Conservation (phyloP, 2,113 vertebrate species). For the Montifringilla adamsi region DNA sequence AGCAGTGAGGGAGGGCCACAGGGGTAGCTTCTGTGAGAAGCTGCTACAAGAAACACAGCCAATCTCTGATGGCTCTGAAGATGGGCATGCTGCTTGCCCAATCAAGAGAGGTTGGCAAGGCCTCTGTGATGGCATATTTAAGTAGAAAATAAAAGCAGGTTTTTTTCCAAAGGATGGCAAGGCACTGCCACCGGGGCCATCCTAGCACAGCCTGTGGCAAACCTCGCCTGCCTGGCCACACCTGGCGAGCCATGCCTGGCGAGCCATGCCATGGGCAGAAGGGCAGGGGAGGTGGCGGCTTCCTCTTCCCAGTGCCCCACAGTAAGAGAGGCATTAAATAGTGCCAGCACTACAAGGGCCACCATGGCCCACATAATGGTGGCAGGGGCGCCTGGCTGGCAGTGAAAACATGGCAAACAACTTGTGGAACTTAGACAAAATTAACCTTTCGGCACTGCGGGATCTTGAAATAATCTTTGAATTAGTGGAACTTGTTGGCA, state of each 20-base stretch:
- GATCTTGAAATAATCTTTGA: neutral
- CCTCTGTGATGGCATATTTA: neutral
- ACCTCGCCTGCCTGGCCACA: neutral
- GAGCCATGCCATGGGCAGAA: neutral
- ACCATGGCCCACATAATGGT: fast-evolving
- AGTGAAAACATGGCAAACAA: fast-evolving
- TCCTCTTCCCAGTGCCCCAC: fast-evolving
- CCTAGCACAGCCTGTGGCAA: fast-evolving
- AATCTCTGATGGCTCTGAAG: neutral
- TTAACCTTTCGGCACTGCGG: fast-evolving
- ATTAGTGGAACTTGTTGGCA: neutral
- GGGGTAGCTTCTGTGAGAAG: too few species aligned
- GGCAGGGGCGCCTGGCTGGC: fast-evolving
- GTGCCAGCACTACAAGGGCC: fast-evolving
- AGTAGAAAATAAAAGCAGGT: neutral
- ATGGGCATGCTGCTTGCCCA: neutral
- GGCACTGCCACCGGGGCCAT: fast-evolving
- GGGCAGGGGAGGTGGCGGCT: fast-evolving
- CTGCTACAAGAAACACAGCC: neutral
- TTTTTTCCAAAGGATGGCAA: too few species aligned
- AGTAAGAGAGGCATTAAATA: too few species aligned
- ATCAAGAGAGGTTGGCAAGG: neutral
- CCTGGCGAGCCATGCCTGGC: fast-evolving
- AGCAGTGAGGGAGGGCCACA: fast-evolving
- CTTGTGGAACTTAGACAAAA: fast-evolving